Percentiles rank a stretch among this genome's conserved stretches.
Conservation (phyloP, 1,140 invertebrate species). For the Pararge aegeria region DNA sequence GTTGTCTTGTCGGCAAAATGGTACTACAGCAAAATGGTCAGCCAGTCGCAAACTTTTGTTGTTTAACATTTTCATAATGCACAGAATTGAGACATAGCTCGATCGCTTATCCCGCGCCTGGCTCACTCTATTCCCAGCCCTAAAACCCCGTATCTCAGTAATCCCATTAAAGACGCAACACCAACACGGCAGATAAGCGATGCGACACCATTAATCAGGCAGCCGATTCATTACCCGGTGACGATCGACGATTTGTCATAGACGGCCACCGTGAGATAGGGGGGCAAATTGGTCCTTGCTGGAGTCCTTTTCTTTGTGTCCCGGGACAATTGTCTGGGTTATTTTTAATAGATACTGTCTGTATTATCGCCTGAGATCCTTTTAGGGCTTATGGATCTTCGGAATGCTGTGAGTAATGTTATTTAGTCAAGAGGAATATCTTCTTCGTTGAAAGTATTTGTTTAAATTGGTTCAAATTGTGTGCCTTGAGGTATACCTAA, state of each 20-base stretch:
- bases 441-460: too few relatives aligned
- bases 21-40: too few relatives aligned
- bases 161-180: slow-evolving; percentile 59
- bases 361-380: slow-evolving; percentile 10
- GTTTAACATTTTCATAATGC: too few relatives aligned
- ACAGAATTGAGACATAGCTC: too few relatives aligned
- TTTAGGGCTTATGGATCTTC: slow-evolving; percentile 2
- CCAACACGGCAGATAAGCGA: slow-evolving; percentile 45
- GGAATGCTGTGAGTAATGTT: background rate
- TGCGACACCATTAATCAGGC: slow-evolving; percentile 62
- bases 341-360: slow-evolving; percentile 11
- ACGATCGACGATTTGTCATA: slow-evolving; percentile 58
- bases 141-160: slow-evolving; percentile 29
- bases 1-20: too few relatives aligned
- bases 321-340: slow-evolving; percentile 11
- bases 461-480: too few relatives aligned
- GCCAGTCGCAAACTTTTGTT: too few relatives aligned
- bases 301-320: slow-evolving; percentile 3
- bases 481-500: too few relatives aligned
- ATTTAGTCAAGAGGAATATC: background rate
- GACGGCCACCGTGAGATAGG: slow-evolving; percentile 41
- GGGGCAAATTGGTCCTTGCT: slow-evolving; percentile 30
- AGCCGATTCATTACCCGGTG: slow-evolving; percentile 56
- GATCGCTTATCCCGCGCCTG: background rate
- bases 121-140: background rate